Percentiles rank a stretch among this genome's conserved stretches.
Conservation (phyloP, 1,140 invertebrate genomes). For the Copidosoma floridanum region DNA sequence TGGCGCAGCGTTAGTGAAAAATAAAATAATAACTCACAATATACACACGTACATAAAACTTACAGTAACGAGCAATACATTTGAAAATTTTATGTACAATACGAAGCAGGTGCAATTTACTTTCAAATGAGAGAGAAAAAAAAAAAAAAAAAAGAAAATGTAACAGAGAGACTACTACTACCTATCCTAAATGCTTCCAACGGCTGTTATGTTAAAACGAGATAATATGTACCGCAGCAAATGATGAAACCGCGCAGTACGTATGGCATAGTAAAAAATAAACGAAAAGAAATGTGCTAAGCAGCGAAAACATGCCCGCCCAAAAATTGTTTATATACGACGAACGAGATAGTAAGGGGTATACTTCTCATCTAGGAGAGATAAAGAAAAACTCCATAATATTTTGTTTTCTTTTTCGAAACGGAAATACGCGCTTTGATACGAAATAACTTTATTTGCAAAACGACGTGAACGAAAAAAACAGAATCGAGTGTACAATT, state of each 20-base stretch:
- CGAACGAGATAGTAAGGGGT: slow-evolving; percentile 2
- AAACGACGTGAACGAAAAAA: background rate
- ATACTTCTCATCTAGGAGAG: slow-evolving; percentile 3
- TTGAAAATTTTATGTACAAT: slow-evolving; percentile 5
- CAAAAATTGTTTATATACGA: background rate
- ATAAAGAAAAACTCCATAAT: too few relatives aligned
- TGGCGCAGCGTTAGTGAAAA: background rate
- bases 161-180: slow-evolving; percentile 20
- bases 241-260: slow-evolving; percentile 1
- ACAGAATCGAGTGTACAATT: slow-evolving; percentile 13
- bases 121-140: slow-evolving; percentile 13
- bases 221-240: slow-evolving; percentile 6
- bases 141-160: slow-evolving; percentile 5
- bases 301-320: slow-evolving; percentile 9
- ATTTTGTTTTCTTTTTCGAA: slow-evolving; percentile 5
- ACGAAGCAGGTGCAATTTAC: slow-evolving; percentile 1
- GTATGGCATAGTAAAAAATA: slow-evolving; percentile 20
- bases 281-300: slow-evolving; percentile 21
- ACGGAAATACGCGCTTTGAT: background rate
- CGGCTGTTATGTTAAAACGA: slow-evolving; percentile 32
- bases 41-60: background rate
- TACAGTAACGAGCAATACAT: background rate
- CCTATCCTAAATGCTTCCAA: slow-evolving; percentile 47
- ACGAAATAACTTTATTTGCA: too few relatives aligned
- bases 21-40: background rate